Conservation (phyloP, 1,140 invertebrate species). For the Chlorops oryzae region DNA sequence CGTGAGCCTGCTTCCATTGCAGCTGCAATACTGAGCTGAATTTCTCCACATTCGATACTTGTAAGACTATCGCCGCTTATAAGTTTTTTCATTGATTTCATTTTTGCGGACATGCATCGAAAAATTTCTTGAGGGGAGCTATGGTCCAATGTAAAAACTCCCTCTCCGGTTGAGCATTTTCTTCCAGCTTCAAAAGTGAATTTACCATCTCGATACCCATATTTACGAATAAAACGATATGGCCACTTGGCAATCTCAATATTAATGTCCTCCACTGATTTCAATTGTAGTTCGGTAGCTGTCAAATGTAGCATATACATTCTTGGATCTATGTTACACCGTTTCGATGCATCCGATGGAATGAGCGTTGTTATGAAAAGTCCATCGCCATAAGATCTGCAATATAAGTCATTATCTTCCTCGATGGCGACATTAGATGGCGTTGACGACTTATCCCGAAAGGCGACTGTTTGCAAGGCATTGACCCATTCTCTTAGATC, state of each 20-base stretch:
- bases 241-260: slow-evolving; percentile 75
- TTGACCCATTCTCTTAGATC: slow-evolving; percentile 70
- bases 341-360: slow-evolving; percentile 68
- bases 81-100: slow-evolving; percentile 78
- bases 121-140: slow-evolving; percentile 75
- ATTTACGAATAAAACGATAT: slow-evolving; percentile 75
- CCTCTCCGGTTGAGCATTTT: slow-evolving; percentile 80
- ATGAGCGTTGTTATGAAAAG: slow-evolving; percentile 72
- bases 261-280: slow-evolving; percentile 56
- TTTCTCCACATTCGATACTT: slow-evolving; percentile 64
- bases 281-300: slow-evolving; percentile 64
- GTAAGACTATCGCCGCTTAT: slow-evolving; percentile 60
- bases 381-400: slow-evolving; percentile 67
- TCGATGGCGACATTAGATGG: slow-evolving; percentile 53
- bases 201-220: slow-evolving; percentile 73
- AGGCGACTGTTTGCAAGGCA: slow-evolving; percentile 75
- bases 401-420: slow-evolving; percentile 82
- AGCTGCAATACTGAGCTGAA: slow-evolving; percentile 64
- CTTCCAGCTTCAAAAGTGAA: slow-evolving; percentile 88
- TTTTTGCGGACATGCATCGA: slow-evolving; percentile 68
- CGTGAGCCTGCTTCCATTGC: slow-evolving; percentile 70
- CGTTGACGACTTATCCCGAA: slow-evolving; percentile 56
- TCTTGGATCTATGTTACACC: slow-evolving; percentile 65
- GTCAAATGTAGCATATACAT: slow-evolving; percentile 69
- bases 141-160: slow-evolving; percentile 72